A percentile compares a stretch with the other conserved stretches of the same genome.
phyloP scores from a whole-genome alignment of 2,797 vertebrate species.

The Pelodytes ibericus region DNA sequence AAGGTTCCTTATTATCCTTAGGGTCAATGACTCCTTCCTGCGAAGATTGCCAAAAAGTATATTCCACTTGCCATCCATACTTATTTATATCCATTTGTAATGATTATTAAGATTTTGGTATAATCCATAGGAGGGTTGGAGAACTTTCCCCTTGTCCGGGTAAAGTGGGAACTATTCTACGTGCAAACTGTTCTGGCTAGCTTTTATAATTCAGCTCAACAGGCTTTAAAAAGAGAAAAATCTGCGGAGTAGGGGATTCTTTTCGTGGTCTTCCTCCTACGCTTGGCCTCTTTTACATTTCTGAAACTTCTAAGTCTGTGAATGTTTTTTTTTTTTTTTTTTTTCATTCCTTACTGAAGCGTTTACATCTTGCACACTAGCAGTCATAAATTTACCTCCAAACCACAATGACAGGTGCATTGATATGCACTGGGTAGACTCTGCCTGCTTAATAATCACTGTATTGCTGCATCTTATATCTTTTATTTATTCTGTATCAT shows the following conservation, averaged over 20 bases:
- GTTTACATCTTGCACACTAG: conserved; percentile 86
- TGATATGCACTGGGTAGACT: conserved; percentile 90
- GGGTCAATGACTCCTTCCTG: conserved; percentile 9
- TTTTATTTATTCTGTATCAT: conserved; percentile 80
- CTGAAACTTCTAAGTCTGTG: conserved; percentile 79
- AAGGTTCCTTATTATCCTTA: neutral
- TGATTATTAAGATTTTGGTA: conserved; percentile 8
- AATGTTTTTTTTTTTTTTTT: conserved; percentile 86
- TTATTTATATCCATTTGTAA: conserved; percentile 21
- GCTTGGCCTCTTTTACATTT: conserved; percentile 86
- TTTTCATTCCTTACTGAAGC: conserved; percentile 89
- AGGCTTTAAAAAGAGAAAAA: conserved; percentile 67
- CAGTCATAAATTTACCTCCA: conserved; percentile 95
- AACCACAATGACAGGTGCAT: conserved; percentile 98
- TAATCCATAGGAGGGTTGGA: conserved; percentile 32
- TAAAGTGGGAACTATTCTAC: conserved; percentile 29
- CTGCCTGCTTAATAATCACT: conserved; percentile 81
- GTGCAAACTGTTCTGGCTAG: conserved; percentile 50
- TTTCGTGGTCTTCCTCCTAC: conserved; percentile 92
- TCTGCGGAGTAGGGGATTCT: conserved; percentile 85
- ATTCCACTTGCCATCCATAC: conserved; percentile 13
- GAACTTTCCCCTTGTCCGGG: conserved; percentile 10
- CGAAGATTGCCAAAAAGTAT: neutral
- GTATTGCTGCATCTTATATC: conserved; percentile 72
- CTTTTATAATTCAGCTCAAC: conserved; percentile 75